phyloP scores from a whole-genome alignment of 2,888 invertebrate species.

The Aphodius sticticus region DNA sequence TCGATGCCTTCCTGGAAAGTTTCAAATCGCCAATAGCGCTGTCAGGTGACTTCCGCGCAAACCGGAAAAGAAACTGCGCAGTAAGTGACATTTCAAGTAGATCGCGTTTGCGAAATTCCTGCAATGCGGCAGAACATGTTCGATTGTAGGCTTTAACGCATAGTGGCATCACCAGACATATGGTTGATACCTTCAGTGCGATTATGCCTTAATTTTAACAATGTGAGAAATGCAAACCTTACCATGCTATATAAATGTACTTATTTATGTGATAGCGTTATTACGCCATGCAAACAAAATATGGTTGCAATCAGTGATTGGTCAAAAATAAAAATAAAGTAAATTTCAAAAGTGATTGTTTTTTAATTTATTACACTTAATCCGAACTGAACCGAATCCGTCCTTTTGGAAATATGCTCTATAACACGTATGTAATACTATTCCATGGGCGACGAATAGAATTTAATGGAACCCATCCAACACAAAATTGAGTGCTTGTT shows the following conservation, averaged over 20 bases:
- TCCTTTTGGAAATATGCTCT: too few relatives aligned
- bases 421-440: too few relatives aligned
- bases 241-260: not conserved
- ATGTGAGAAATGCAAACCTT: not conserved
- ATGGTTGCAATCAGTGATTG: too few relatives aligned
- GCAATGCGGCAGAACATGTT: not conserved
- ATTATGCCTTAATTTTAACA: not conserved
- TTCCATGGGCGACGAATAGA: too few relatives aligned
- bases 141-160: not conserved
- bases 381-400: too few relatives aligned
- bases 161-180: not conserved
- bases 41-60: not conserved
- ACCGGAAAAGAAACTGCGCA: not conserved
- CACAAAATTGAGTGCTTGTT: too few relatives aligned
- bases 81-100: not conserved
- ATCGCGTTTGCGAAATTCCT: not conserved
- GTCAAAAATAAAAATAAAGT: too few relatives aligned
- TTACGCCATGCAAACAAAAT: too few relatives aligned
- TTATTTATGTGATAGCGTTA: not conserved
- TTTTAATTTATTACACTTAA: too few relatives aligned
- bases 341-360: too few relatives aligned
- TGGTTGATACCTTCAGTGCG: not conserved
- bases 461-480: too few relatives aligned
- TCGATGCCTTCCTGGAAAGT: not conserved
- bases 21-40: not conserved